phyloP scores from a whole-genome alignment of 2,888 invertebrate species.

The Polia nebulosa region DNA sequence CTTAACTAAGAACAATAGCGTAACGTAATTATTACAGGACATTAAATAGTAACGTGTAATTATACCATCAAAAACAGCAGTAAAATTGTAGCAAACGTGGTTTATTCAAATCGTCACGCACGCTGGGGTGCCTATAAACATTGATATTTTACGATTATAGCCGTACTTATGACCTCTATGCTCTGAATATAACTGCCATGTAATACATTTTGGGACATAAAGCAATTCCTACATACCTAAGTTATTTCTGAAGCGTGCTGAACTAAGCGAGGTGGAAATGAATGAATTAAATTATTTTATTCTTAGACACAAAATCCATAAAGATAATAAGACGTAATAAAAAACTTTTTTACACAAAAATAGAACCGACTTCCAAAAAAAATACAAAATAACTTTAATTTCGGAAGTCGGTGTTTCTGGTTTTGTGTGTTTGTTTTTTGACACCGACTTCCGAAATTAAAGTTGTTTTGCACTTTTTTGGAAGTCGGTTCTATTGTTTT shows the following conservation, averaged over 20 bases:
- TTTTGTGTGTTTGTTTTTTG: no score
- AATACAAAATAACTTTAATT: no score
- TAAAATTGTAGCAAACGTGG: conserved; percentile 64
- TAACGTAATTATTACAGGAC: conserved; percentile 39
- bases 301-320: neutral
- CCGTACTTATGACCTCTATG: conserved; percentile 55
- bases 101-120: conserved; percentile 76
- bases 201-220: conserved; percentile 41
- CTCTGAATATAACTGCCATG: conserved; percentile 26
- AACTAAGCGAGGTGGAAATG: neutral
- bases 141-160: conserved; percentile 69
- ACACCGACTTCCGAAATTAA: no score
- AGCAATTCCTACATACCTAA: conserved; percentile 18
- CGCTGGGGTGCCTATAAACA: conserved; percentile 63
- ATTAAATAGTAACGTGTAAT: conserved; percentile 69
- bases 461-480: no score
- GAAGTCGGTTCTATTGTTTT: no score
- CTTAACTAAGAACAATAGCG: conserved; percentile 15
- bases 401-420: no score
- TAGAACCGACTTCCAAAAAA: no score
- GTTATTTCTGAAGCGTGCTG: conserved; percentile 17
- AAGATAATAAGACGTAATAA: no score
- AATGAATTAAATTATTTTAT: neutral
- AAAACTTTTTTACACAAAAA: no score
- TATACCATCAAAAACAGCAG: conserved; percentile 67